Evolutionary conservation across 2,797 vertebrate species (phyloP), one percentile per base, ranked within the genome.

Genomic region (Ambastaia sidthimunki): DNA sequence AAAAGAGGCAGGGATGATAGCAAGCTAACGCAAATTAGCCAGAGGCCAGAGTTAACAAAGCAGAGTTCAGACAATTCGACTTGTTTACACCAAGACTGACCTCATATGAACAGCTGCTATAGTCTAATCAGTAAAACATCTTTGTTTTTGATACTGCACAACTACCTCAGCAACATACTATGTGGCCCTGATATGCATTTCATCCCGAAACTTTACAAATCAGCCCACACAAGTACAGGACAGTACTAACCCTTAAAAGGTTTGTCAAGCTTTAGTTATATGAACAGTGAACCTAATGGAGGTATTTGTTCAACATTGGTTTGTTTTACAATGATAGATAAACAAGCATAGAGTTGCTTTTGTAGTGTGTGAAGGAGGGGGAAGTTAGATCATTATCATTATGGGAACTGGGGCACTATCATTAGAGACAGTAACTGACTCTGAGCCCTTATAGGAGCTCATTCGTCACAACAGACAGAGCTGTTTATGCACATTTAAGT

Each of bases 351-450:
- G 9, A 41, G 37, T 25, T 15, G 13, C 28, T 28, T 2, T 31
- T 65, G 28, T 2, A 18, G 54, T 50, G 28, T n/a, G 48, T 55
- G 54, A 44, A 71, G 47, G 76, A 79, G 68, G 69, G 60, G 59
- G 68, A 79, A 55, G 71, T 74, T n/a, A 41, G 76, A 79, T 79
- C 31, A 74, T 63, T 65, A 71, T 79, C 71, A 83, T 82, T 81
- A 57, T 75, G 37, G 72, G 47, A 83, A 63, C 69, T 82, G 16
- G 18, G 55, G 15, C 57, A 71, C 19, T 62, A 63, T 78, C 10
- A 71, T 78, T 54, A 63, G 13, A 52, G 55, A 34, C 48, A 13
- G 15, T 44, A 25, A 57, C 31, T 76, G 6, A 44, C 25, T 13
- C 28, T 63, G 60, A 63, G 10, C 6, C 6, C 65, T 31, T 76